Percentiles rank a stretch among this genome's conserved stretches.
These are phyloP conservation scores for Anabas testudineus DNA, from an alignment of 2,797 vertebrate species.

Conservation along the genomic window DNA sequence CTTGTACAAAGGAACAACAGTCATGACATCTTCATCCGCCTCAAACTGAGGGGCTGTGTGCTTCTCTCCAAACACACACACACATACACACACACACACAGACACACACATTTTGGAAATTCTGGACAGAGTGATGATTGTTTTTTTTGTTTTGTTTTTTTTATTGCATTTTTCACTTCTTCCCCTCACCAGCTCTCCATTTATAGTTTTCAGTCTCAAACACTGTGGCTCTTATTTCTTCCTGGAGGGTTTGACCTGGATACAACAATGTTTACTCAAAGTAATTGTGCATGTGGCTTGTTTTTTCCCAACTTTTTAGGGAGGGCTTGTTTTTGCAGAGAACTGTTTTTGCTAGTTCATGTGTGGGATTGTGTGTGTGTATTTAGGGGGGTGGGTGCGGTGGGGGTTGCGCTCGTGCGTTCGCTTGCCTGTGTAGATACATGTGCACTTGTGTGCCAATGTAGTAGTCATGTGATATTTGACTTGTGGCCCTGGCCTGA, in stretches of 20 bases:
- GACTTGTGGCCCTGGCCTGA: constrained; percentile 73
- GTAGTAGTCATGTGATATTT: constrained; percentile 82
- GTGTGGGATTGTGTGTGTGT: constrained; percentile 1
- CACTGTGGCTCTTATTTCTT: constrained; percentile 57
- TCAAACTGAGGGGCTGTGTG: too few relatives aligned
- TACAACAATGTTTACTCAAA: constrained; percentile 53
- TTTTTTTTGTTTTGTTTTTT: constrained; percentile 46
- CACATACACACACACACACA: too few relatives aligned
- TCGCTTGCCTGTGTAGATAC: constrained; percentile 29
- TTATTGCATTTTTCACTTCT: constrained; percentile 1
- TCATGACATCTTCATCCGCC: constrained; percentile 14
- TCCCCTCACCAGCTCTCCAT: background rate
- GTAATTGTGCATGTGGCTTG: constrained; percentile 8
- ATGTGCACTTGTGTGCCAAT: constrained; percentile 51
- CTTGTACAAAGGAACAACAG: constrained; percentile 23
- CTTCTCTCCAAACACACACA: too few relatives aligned
- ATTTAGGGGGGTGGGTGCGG: too few relatives aligned
- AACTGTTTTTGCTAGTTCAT: constrained; percentile 29
- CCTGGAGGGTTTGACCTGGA: constrained; percentile 50
- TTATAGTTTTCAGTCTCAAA: constrained; percentile 42
- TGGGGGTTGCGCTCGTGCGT: constrained; percentile 23
- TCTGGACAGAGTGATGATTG: constrained; percentile 56
- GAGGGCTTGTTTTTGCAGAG: constrained; percentile 28
- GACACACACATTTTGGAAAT: constrained; percentile 35
- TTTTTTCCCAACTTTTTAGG: constrained; percentile 10